These are phyloP conservation scores for Trichomycterus rosablanca DNA, from an alignment of 2,113 vertebrate genomes.

Conservation along the genomic window DNA sequence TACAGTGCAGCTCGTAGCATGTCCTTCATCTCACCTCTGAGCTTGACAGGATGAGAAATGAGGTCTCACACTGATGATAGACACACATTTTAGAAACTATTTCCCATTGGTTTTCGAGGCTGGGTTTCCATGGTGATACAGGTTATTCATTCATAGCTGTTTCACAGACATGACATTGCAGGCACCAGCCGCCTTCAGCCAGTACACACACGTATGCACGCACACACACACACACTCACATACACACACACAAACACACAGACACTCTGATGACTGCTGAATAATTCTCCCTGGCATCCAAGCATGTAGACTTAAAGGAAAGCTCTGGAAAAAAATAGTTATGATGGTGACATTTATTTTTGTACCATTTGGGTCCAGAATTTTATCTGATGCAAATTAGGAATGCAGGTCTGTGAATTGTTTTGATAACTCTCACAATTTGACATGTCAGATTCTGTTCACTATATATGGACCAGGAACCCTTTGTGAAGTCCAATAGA, in stretches of 20 bases:
- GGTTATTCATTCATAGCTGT: constrained; percentile 30
- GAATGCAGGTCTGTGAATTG: too few species aligned
- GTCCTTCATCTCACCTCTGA: constrained; percentile 43
- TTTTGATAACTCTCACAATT: too few species aligned
- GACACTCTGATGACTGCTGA: constrained; percentile 14
- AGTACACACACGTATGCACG: constrained; percentile 1
- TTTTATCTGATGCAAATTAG: too few species aligned
- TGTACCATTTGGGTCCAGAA: too few species aligned
- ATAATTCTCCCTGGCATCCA: constrained; percentile 20
- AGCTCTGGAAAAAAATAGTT: too few species aligned
- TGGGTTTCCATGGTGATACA: constrained; percentile 41
- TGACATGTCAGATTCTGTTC: too few species aligned
- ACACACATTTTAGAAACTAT: constrained; percentile 23
- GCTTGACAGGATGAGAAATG: constrained; percentile 24
- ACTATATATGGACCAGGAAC: too few species aligned
- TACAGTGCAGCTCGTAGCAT: not conserved
- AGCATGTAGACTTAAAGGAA: not conserved
- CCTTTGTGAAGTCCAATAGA: too few species aligned
- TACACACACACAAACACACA: not conserved
- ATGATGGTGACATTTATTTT: too few species aligned
- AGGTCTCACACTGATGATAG: constrained; percentile 42
- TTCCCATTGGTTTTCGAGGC: constrained; percentile 34
- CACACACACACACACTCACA: not conserved
- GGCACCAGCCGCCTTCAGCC: constrained; percentile 3
- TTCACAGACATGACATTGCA: constrained; percentile 20